Percentiles rank a stretch among this genome's conserved stretches.
Evolutionary conservation across 2,888 invertebrate species (phyloP).

Genomic region (Stegophylla sp.): DNA sequence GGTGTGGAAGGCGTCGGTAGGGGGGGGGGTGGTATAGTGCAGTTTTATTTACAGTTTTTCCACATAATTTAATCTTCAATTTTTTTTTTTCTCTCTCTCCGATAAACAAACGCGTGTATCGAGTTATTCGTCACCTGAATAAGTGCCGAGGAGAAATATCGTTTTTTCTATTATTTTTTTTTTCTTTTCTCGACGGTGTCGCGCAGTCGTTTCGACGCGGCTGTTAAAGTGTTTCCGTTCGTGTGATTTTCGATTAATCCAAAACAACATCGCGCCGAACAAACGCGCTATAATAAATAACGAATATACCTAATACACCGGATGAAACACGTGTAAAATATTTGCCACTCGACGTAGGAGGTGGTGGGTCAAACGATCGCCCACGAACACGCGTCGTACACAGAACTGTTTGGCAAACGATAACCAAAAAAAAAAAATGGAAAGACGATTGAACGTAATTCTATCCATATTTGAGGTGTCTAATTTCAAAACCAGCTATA

Average conservation of each 20-base stretch:
- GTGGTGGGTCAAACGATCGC: no score
- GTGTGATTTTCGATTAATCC: not conserved
- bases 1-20: not conserved
- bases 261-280: no score
- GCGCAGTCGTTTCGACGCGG: not conserved
- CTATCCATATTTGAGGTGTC: no score
- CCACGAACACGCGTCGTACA: no score
- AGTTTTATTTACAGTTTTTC: conserved; percentile 57
- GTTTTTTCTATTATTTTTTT: not conserved
- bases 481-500: no score
- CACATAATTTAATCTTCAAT: conserved; percentile 53
- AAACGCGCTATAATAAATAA: not conserved
- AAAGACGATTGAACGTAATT: no score
- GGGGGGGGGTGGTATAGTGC: conserved; percentile 5
- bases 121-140: conserved; percentile 49
- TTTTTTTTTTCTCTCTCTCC: conserved; percentile 22
- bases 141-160: conserved; percentile 21
- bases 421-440: no score
- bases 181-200: not conserved
- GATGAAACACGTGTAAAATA: not conserved
- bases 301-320: not conserved
- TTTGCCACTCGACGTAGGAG: no score
- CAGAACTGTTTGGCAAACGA: no score
- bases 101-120: conserved; percentile 18
- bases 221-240: not conserved